Evolutionary conservation across 1,140 invertebrate species (phyloP).

Genomic region (Chrysopa pallens): DNA sequence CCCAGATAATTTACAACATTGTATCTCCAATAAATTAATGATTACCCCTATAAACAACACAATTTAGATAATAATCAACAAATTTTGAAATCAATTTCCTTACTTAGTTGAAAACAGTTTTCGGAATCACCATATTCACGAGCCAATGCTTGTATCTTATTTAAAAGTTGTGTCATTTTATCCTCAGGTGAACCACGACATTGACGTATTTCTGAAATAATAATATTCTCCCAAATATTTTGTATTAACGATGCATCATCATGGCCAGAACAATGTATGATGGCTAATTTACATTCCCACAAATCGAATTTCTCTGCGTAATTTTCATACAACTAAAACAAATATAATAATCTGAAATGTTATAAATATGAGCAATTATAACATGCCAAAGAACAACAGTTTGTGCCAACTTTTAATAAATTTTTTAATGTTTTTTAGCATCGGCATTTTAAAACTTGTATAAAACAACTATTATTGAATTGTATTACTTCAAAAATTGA

Average conservation of each 20-base stretch:
- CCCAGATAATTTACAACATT: constrained; percentile 46
- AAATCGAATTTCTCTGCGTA: constrained; percentile 64
- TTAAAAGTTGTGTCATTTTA: constrained; percentile 43
- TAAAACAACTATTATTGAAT: no score
- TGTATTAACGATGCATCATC: constrained; percentile 58
- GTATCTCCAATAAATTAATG: constrained; percentile 52
- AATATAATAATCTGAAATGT: no score
- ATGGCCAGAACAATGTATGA: constrained; percentile 69
- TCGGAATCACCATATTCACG: constrained; percentile 52
- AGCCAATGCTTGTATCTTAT: constrained; percentile 54
- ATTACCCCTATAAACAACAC: constrained; percentile 39
- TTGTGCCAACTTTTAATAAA: no score
- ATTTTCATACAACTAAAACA: constrained; percentile 55
- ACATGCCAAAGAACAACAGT: no score
- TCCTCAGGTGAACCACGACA: constrained; percentile 34
- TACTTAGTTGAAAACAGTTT: constrained; percentile 56
- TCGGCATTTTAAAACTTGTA: no score
- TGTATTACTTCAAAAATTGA: no score
- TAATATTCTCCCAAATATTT: constrained; percentile 62
- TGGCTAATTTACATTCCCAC: constrained; percentile 72
- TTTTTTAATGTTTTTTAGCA: no score
- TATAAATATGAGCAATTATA: no score
- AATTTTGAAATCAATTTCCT: constrained; percentile 10
- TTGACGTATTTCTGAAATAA: constrained; percentile 34
- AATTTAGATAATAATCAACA: constrained; percentile 6